These are phyloP conservation scores for Magallana ariakensis DNA, from an alignment of 1,140 invertebrate genomes.

Conservation along the genomic window DNA sequence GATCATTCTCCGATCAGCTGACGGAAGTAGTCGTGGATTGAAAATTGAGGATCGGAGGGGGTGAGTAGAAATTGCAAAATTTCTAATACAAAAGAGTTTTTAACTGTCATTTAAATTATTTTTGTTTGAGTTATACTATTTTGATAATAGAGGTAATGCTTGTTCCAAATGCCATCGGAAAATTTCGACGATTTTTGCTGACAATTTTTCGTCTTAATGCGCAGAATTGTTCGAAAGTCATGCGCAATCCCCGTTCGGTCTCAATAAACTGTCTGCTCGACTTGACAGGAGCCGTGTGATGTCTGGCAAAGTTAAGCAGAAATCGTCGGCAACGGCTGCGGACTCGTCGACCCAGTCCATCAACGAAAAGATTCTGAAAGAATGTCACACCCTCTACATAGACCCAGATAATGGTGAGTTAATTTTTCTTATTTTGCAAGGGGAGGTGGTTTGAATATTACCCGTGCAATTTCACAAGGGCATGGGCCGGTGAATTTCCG, in stretches of 20 bases:
- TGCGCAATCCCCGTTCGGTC: background rate
- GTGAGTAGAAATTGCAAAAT: conserved; percentile 28
- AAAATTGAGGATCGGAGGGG: conserved; percentile 62
- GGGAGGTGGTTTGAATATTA: conserved; percentile 39
- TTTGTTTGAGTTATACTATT: too few species aligned
- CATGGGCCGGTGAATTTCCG: conserved; percentile 45
- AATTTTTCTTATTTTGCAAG: conserved; percentile 32
- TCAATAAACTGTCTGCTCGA: conserved; percentile 52
- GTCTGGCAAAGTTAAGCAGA: conserved; percentile 80
- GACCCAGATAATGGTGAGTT: conserved; percentile 82
- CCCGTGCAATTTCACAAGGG: conserved; percentile 51
- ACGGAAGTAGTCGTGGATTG: conserved; percentile 73
- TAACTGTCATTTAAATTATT: too few species aligned
- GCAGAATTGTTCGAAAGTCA: background rate
- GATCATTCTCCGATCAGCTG: conserved; percentile 76
- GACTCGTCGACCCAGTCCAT: conserved; percentile 80
- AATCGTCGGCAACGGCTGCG: conserved; percentile 79
- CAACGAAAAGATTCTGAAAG: conserved; percentile 83
- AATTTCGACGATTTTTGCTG: background rate
- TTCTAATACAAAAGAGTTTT: background rate
- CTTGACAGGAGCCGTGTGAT: conserved; percentile 69
- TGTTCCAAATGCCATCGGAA: too few species aligned
- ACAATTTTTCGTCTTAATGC: background rate
- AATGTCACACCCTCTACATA: conserved; percentile 82
- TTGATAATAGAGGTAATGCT: too few species aligned